A percentile compares a stretch with the other conserved stretches of the same genome.
Evolutionary conservation across 1,140 invertebrate genomes (phyloP).

Genomic region (Leptoteleia sp.): DNA sequence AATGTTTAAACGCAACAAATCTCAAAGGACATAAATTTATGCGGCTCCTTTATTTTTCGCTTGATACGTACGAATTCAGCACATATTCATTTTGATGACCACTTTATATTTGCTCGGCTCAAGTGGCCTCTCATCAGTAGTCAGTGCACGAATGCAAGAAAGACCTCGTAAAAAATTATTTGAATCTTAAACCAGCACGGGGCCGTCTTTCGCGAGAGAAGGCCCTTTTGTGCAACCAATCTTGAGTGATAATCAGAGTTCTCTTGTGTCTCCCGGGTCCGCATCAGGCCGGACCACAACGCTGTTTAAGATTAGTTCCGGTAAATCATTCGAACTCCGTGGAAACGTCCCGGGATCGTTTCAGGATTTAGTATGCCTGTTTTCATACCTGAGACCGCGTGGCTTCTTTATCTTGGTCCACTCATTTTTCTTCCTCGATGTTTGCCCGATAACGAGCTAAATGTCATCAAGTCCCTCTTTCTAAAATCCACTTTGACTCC

Average conservation of each 20-base stretch:
- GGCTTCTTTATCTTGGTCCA: constrained; percentile 55
- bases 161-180: constrained; percentile 78
- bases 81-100: constrained; percentile 62
- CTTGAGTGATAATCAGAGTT: constrained; percentile 79
- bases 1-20: constrained; percentile 48
- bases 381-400: constrained; percentile 51
- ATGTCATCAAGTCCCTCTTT: constrained; percentile 49
- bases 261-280: constrained; percentile 74
- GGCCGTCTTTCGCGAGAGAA: constrained; percentile 68
- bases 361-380: constrained; percentile 73
- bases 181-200: constrained; percentile 75
- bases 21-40: constrained; percentile 61
- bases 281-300: constrained; percentile 68
- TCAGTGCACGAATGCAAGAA: constrained; percentile 63
- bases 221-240: constrained; percentile 75
- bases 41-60: constrained; percentile 61
- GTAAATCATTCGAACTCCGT: constrained; percentile 77
- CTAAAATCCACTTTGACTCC: constrained; percentile 31
- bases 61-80: constrained; percentile 63
- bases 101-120: constrained; percentile 55
- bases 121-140: constrained; percentile 66
- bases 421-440: constrained; percentile 71
- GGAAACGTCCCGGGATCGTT: constrained; percentile 72
- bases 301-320: constrained; percentile 75
- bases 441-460: constrained; percentile 72